phyloP scores from a whole-genome alignment of 53 echinoderm and acorn worm genomes.

The Luidia sarsii region DNA sequence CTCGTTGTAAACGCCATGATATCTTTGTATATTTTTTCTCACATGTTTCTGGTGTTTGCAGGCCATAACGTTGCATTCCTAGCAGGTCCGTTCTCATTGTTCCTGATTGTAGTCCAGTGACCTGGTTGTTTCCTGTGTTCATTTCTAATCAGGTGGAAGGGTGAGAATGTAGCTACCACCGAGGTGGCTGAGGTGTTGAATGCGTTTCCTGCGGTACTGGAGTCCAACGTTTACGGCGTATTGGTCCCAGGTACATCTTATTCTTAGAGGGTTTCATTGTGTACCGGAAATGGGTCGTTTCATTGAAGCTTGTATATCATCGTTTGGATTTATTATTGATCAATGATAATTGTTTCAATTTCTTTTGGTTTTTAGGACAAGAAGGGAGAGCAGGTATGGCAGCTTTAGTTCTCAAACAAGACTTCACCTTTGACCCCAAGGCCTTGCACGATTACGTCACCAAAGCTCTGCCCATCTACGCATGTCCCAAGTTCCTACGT shows the following conservation, averaged over 20 bases:
- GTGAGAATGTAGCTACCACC: slow-evolving; percentile 81
- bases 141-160: slow-evolving; percentile 69
- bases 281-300: no score
- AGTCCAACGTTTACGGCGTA: slow-evolving; percentile 84
- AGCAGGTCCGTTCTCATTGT: no score
- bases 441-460: slow-evolving; percentile 22
- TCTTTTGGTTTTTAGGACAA: not conserved
- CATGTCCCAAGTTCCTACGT: slow-evolving; percentile 60
- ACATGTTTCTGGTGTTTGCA: no score
- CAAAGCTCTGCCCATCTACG: slow-evolving; percentile 39
- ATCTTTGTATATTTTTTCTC: no score
- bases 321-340: no score
- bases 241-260: slow-evolving; percentile 76
- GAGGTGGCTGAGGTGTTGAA: slow-evolving; percentile 72
- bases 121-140: no score
- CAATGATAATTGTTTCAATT: no score
- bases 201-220: slow-evolving; percentile 64
- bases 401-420: slow-evolving; percentile 12
- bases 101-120: no score
- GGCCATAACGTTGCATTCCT: no score
- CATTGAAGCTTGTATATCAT: no score
- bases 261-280: no score
- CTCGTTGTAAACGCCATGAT: no score
- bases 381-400: slow-evolving; percentile 54
- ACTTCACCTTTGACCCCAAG: slow-evolving; percentile 4